A percentile compares a stretch with the other conserved stretches of the same genome.
Conservation (phyloP, 2,113 vertebrate genomes). For the Leucosticte australis region DNA sequence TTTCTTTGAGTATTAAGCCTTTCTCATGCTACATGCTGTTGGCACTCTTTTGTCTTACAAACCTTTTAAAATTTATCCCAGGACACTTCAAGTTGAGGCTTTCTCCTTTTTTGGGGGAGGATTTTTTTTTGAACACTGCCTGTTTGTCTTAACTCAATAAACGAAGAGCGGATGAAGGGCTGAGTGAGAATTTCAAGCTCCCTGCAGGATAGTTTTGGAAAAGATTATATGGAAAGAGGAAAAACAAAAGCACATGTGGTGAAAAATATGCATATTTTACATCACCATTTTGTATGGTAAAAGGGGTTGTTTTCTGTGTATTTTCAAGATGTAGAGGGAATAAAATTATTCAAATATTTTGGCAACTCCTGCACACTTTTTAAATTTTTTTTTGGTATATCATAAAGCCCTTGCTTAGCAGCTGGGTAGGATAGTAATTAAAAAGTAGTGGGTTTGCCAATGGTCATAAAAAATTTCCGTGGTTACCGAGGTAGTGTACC, state of each 20-base stretch:
- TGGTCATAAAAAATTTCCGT: not conserved
- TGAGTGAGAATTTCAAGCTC: conserved; percentile 2
- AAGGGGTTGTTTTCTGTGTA: not conserved
- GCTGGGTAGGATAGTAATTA: not conserved
- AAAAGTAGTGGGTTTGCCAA: not conserved
- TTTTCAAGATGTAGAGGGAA: not conserved
- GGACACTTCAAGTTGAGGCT: not conserved
- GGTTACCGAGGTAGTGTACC: not conserved
- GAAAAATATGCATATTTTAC: not conserved
- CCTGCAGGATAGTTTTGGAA: not conserved
- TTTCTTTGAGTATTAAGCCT: conserved; percentile 37
- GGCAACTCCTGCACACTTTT: not conserved
- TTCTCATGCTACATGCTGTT: conserved; percentile 30
- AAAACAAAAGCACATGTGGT: conserved; percentile 18
- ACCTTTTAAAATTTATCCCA: conserved; percentile 26
- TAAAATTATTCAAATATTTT: not conserved
- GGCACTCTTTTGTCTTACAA: conserved; percentile 41
- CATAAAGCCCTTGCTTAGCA: not conserved
- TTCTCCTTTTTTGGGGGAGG: not conserved
- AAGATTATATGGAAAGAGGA: not conserved
- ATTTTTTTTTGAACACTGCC: not conserved
- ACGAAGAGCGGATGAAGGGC: not conserved
- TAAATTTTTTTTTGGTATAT: not conserved
- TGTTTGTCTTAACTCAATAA: not conserved
- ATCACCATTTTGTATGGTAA: not conserved